Base-by-base conservation (phyloP, 2,113 vertebrate genomes). In the Corythoichthys haematopterus region DNA sequence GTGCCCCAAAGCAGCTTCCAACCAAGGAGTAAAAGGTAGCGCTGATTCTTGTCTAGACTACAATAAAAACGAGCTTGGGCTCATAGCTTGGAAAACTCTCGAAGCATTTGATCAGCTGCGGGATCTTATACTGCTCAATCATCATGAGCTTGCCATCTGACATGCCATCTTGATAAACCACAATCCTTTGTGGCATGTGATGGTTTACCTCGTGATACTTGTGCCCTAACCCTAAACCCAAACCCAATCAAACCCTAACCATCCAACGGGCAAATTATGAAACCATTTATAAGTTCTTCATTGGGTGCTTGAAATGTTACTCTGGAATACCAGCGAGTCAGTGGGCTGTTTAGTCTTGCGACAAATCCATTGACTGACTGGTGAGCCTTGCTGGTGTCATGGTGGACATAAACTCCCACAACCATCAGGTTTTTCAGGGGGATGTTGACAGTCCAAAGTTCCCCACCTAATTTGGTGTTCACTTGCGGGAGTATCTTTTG, bases 241-340 rank as follows among this genome's bases (percentile, higher is more conserved):
- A 28, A 28, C 20, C 20, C 38, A 40, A 40, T 40, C 20, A 40
- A 40, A 40, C 38, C 6, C 3, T 40, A 40, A 40, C 96, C 93
- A 0, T 90, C 90, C 60, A 94, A 83, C 15, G 98, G 83, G 82
- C 95, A 98, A 47, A 95, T 80, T 58, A 92, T 93, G 76, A 98
- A 93, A 63, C 94, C 94, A 68, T 89, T 91, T 47, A 96, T 92
- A 58, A 98, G 93, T 84, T 99, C 97, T 79, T 98, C 95, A 55
- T 88, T 86, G 6, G 95, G 93, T 82, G 93, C 87, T 87, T 98
- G 97, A 90, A 98, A 98, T 0, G 91, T 92, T 53, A 95, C 96
- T 84, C 91, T 91, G 20, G 97, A 98, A 77, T 94, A 96, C 96
- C 97, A 99, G 47, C 87, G 94, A 37, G 96, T 98, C 76, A 98